Percentiles rank a stretch among this genome's conserved stretches.
phyloP scores from a whole-genome alignment of 2,113 vertebrate species.

The Haemorhous mexicanus region DNA sequence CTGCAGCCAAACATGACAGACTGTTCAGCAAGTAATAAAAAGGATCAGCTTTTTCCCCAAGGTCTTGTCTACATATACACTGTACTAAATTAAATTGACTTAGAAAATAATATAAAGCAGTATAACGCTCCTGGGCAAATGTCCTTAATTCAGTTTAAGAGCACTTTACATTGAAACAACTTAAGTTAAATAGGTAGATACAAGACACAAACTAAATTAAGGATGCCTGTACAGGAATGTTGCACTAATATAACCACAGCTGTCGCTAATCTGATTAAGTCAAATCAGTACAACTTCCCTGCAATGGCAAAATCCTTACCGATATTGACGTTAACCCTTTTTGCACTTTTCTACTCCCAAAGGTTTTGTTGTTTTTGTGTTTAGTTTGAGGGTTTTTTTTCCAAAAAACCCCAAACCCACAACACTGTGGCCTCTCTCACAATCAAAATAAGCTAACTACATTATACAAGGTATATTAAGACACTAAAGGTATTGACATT shows the following conservation, averaged over 20 bases:
- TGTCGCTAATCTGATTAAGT: constrained; percentile 54
- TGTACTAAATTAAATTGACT: constrained; percentile 42
- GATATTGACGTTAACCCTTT: constrained; percentile 1
- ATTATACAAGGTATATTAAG: not conserved
- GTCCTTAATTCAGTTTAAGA: constrained; percentile 53
- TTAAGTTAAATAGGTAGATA: constrained; percentile 38
- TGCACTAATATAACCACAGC: constrained; percentile 36
- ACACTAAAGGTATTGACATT: not conserved
- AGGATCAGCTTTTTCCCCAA: constrained; percentile 45
- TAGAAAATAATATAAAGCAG: constrained; percentile 17
- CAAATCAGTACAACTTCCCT: constrained; percentile 14
- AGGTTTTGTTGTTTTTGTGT: not conserved
- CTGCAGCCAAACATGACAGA: constrained; percentile 33
- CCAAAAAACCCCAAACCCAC: not conserved
- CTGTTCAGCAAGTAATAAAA: constrained; percentile 54
- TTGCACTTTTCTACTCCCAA: not conserved
- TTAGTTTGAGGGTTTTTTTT: not conserved
- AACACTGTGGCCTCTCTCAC: not conserved
- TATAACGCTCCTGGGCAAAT: constrained; percentile 11
- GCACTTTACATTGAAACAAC: constrained; percentile 33
- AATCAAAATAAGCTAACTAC: not conserved
- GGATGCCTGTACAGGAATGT: constrained; percentile 37
- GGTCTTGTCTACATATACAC: constrained; percentile 35
- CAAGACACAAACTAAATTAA: constrained; percentile 38
- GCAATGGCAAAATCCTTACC: not conserved